Evolutionary conservation across 1,140 invertebrate species (phyloP), one percentile per base, ranked within the genome.

Genomic region (Bemisia tabaci): DNA sequence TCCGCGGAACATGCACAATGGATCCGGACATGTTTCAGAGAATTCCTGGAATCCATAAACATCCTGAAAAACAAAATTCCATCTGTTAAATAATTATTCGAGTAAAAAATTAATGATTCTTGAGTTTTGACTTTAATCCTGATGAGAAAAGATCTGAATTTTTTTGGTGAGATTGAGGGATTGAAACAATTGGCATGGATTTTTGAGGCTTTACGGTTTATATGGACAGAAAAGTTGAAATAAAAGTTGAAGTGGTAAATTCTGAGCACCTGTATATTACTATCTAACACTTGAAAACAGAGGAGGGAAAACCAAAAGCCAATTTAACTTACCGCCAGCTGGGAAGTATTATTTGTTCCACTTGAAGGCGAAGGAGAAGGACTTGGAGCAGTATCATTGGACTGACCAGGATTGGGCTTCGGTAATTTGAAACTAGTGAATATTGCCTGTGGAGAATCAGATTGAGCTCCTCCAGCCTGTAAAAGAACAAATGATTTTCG

Each of bases 361-460:
- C 5, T 48, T 5, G 33, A 48, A 17, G 33, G 33, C 33, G 33
- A 9, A 9, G 33, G 33, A 17, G 33, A 48, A 9, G 33, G 33
- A 48, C 33, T 48, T 9, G 33, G 33, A 9, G 33, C 33, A 48
- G 5, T 48, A 9, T 48, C 33, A 17, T 48, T 48, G 5, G 17
- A 48, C 17, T 5, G 17, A 9, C 33, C 33, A 9, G 33, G 67
- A 59, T 64, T 69, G 1, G 83, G 83, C 78, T 94, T 92, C 22
- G 92, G 91, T 65, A 95, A 79, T 75, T 95, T 95, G 74, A 94
- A 95, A 71, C 91, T 93, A 25, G 92, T 94, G 75, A 94, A 95
- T 70, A 95, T 94, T 9, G 92, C 92, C 77, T 94, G 91, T 9
- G 91, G 91, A 27, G 88, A 87, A 65, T 85, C 84, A 68, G 83